A percentile compares a stretch with the other conserved stretches of the same genome.
These are phyloP conservation scores for Nannobrachium achirus DNA, from an alignment of 2,113 vertebrate genomes.

Conservation along the genomic window DNA sequence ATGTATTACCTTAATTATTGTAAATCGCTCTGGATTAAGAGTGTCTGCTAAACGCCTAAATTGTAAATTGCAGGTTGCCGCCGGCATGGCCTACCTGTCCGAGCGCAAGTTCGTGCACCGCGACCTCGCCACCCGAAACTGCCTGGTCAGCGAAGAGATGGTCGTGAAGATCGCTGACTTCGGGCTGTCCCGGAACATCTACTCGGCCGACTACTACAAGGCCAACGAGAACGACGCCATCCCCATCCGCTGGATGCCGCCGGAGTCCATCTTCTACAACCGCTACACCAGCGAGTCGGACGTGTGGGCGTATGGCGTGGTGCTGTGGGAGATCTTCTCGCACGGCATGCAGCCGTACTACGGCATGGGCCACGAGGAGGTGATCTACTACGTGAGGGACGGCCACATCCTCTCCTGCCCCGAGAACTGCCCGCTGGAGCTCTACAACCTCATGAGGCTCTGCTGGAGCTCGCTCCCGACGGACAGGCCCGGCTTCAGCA, in stretches of 20 bases:
- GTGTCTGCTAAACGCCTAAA: too few species aligned
- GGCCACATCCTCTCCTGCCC: conserved; percentile 94
- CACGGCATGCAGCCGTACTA: conserved; percentile 98
- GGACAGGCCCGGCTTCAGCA: conserved; percentile 90
- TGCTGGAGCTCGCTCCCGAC: conserved; percentile 92
- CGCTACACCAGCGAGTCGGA: conserved; percentile 97
- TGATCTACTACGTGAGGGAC: conserved; percentile 96
- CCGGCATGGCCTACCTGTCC: conserved; percentile 95
- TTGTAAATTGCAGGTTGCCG: conserved; percentile 93
- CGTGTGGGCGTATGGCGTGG: conserved; percentile 96
- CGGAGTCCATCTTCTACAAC: conserved; percentile 98
- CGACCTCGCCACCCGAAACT: conserved; percentile 95
- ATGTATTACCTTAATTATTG: too few species aligned
- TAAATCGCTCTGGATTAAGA: too few species aligned
- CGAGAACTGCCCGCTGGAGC: conserved; percentile 90
- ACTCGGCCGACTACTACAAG: conserved; percentile 98
- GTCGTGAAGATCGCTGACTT: conserved; percentile 98
- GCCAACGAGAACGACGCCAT: conserved; percentile 96
- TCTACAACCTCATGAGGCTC: conserved; percentile 97
- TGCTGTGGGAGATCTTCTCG: conserved; percentile 98
- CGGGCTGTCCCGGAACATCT: conserved; percentile 96
- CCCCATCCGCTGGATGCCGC: conserved; percentile 99
- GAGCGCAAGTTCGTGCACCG: conserved; percentile 98
- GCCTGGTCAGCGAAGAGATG: conserved; percentile 92
- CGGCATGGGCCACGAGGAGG: conserved; percentile 97